Base-by-base conservation (phyloP, 2,797 vertebrate species). In the Eutrigla gurnardus region DNA sequence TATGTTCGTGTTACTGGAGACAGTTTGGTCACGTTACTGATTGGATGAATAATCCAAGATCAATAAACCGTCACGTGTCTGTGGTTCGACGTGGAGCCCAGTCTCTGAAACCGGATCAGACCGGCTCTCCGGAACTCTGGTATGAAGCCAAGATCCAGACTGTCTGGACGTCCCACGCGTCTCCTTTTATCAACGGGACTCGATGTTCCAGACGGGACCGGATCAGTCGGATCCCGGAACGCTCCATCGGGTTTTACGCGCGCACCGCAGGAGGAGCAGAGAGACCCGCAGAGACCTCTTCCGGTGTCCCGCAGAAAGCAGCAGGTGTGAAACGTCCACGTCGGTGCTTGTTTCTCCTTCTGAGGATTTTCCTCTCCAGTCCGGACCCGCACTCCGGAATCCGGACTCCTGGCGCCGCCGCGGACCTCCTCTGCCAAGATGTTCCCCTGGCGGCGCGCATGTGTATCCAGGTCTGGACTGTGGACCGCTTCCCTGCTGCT, bases 361-460 rank as follows among this genome's bases (percentile, higher is more conserved):
- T 64, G 3, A 66, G 32, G 12, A 25, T 25, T 25, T 25, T 25
- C 25, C 25, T 25, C 25, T 25, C 25, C 25, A 25, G 25, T 25
- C 25, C 25, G 25, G 25, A 25, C 25, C 25, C 25, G 25, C 25
- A 25, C 25, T 25, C 25, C 25, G 25, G 25, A 25, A 25, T 25
- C 25, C 25, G 25, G 70, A 2, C 8, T 65, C 40, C 62, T 70
- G 61, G 54, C 6, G 25, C 40, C 37, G 0, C 47, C 3, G 73
- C 8, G 71, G 35, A 43, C 39, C 53, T 2, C 62, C 10, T 45
- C 70, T 36, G 76, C 69, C 75, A 72, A 57, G 3, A 54, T 3
- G 25, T 62, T 50, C 70, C 60, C n/a, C 57, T 73, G 80, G 86
- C 82, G 42, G 58, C 57, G 71, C 73, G 83, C 83, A 81, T 12